Conservation (phyloP, 2,797 vertebrate species). For the Chiloscyllium punctatum region DNA sequence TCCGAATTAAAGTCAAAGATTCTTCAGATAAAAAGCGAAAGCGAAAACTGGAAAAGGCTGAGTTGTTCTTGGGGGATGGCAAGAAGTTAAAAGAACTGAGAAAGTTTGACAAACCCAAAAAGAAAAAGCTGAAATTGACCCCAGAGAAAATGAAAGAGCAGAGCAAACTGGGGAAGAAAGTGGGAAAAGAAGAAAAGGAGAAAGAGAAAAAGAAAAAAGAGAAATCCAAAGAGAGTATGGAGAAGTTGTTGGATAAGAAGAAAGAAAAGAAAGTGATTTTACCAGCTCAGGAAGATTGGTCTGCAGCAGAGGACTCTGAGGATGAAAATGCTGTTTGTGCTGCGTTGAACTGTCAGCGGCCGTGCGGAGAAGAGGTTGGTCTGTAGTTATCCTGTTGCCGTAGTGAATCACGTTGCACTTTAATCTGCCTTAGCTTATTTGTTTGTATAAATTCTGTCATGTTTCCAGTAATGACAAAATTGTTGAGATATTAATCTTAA, state of each 20-base stretch:
- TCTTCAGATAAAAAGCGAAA: conserved; percentile 87
- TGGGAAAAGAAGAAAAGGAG: conserved; percentile 93
- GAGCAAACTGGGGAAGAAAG: conserved; percentile 88
- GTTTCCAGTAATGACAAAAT: neutral
- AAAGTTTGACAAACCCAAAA: conserved; percentile 85
- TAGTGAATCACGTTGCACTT: neutral
- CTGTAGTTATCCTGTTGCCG: conserved; percentile 45
- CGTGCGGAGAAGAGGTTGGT: conserved; percentile 93
- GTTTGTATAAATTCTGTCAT: neutral
- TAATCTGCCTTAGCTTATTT: neutral
- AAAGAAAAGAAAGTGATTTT: conserved; percentile 93
- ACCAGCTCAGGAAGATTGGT: conserved; percentile 98
- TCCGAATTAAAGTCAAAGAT: conserved; percentile 87
- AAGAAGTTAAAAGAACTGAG: conserved; percentile 88
- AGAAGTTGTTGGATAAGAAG: conserved; percentile 82
- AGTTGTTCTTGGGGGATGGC: conserved; percentile 72
- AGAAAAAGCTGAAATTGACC: conserved; percentile 91
- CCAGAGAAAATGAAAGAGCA: conserved; percentile 88
- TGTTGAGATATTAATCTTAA: neutral
- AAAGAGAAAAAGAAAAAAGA: conserved; percentile 91
- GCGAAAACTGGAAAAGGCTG: conserved; percentile 84
- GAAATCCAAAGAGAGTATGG: conserved; percentile 61
- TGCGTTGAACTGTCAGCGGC: conserved; percentile 88
- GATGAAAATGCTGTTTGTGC: conserved; percentile 96
- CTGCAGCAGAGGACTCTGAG: conserved; percentile 92